Percentiles rank a stretch among this genome's conserved stretches.
phyloP scores from a whole-genome alignment of 2,113 vertebrate genomes.

The Mixornis gularis region DNA sequence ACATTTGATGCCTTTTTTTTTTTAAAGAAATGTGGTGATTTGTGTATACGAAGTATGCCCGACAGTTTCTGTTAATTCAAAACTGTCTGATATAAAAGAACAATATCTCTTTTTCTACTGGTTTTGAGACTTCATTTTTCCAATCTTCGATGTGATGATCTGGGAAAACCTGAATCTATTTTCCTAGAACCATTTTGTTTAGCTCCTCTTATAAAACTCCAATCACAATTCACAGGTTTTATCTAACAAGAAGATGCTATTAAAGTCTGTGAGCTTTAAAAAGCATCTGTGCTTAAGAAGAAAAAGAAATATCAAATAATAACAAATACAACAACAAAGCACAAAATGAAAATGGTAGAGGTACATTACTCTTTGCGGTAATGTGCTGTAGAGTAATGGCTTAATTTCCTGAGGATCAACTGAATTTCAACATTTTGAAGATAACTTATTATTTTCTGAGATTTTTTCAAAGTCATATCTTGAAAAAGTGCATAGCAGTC shows the following conservation, averaged over 20 bases:
- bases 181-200: constrained; percentile 15
- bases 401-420: constrained; percentile 7
- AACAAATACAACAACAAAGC: background rate
- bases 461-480: background rate
- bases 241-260: background rate
- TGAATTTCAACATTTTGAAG: constrained; percentile 14
- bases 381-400: background rate
- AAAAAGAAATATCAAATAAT: background rate
- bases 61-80: background rate
- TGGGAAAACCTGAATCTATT: background rate
- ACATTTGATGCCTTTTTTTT: background rate
- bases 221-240: background rate
- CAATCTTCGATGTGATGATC: background rate
- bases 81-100: background rate
- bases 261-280: background rate
- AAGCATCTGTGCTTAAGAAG: background rate
- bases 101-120: background rate
- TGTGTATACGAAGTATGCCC: background rate
- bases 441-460: background rate
- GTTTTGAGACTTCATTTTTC: constrained; percentile 7
- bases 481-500: background rate
- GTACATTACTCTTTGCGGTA: background rate
- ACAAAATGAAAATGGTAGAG: background rate
- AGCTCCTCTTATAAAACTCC: background rate
- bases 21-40: background rate